Conservation (phyloP, 2,113 vertebrate species). For the Trochalopteron elliotii region DNA sequence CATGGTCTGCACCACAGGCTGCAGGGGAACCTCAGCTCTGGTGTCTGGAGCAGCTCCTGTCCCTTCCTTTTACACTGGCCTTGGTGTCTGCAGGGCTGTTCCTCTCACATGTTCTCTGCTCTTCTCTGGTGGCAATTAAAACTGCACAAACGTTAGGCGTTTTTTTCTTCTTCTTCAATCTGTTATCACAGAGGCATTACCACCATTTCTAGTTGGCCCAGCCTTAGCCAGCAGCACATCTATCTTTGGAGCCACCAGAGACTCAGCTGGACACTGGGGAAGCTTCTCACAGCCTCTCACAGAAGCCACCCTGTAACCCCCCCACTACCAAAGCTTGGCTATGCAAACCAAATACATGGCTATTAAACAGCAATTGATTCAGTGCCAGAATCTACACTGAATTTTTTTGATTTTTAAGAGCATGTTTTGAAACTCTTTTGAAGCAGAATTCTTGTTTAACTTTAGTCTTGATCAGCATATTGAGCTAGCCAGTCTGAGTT, state of each 20-base stretch:
- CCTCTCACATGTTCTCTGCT: not conserved
- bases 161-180: not conserved
- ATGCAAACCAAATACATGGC: not conserved
- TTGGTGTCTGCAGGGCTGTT: not conserved
- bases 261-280: not conserved
- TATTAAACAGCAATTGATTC: not conserved
- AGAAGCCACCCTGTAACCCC: not conserved
- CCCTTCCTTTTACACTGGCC: rapidly evolving
- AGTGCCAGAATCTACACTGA: not conserved
- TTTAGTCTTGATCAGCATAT: not conserved
- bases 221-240: not conserved
- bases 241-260: not conserved
- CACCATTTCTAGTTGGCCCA: not conserved
- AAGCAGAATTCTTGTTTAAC: not conserved
- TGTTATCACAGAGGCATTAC: not conserved
- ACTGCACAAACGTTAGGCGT: not conserved
- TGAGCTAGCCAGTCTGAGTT: not conserved
- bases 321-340: not conserved
- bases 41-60: rapidly evolving
- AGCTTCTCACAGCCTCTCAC: not conserved
- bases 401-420: not conserved
- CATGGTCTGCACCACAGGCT: not conserved
- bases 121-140: not conserved
- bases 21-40: not conserved
- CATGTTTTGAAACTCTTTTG: not conserved